Conservation (phyloP, 2,888 invertebrate genomes). For the Drosophila planitibia region DNA sequence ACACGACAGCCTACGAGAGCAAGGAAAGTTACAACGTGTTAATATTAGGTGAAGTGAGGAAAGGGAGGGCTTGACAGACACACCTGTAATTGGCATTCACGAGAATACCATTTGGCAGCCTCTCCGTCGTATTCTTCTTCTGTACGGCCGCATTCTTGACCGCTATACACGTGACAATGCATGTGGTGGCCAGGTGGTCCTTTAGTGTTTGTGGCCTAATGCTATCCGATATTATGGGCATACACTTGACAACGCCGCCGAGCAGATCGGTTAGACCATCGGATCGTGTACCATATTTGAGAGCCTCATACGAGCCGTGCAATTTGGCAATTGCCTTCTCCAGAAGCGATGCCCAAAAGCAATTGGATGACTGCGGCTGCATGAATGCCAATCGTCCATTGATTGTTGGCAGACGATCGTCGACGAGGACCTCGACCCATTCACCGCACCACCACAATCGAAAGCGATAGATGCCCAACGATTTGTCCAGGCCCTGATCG, state of each 20-base stretch:
- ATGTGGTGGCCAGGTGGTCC: conserved; percentile 91
- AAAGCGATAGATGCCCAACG: conserved; percentile 94
- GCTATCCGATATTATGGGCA: conserved; percentile 90
- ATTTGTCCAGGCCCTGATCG: conserved; percentile 92
- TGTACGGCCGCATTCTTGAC: conserved; percentile 84
- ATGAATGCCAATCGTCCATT: conserved; percentile 94
- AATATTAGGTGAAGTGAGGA: neutral
- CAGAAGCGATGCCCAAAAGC: conserved; percentile 95
- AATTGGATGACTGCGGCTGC: conserved; percentile 92
- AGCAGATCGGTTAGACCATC: conserved; percentile 95
- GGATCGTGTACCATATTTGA: conserved; percentile 95
- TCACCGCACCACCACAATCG: conserved; percentile 97
- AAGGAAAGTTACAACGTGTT: neutral
- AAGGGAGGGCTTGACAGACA: neutral
- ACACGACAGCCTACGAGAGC: conserved; percentile 73
- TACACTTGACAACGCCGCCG: conserved; percentile 94
- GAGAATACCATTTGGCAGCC: conserved; percentile 89
- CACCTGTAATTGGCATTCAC: conserved; percentile 91
- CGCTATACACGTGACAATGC: conserved; percentile 92
- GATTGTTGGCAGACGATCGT: conserved; percentile 95
- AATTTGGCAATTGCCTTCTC: conserved; percentile 98
- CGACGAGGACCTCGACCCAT: conserved; percentile 95
- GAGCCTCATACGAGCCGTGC: conserved; percentile 96
- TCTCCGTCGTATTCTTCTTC: conserved; percentile 88
- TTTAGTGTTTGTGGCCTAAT: conserved; percentile 88